phyloP scores from a whole-genome alignment of 2,888 invertebrate genomes.

The Atrina japonica region DNA sequence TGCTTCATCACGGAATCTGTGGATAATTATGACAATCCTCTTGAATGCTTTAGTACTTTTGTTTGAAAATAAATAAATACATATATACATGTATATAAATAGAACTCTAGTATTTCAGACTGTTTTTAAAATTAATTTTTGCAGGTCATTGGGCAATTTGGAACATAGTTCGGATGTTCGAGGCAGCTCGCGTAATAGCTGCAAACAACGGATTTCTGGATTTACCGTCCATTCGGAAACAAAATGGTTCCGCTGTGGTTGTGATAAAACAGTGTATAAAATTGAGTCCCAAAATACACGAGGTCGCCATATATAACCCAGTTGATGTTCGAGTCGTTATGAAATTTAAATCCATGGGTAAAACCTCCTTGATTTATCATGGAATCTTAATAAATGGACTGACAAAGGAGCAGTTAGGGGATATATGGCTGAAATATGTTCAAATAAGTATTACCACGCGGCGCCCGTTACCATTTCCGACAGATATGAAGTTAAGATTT shows the following conservation, averaged over 20 bases:
- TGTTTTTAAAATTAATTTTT: background rate
- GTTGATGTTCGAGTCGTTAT: slow-evolving; percentile 9
- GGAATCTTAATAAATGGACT: slow-evolving; percentile 11
- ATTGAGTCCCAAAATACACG: slow-evolving; percentile 6
- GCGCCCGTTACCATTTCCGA: slow-evolving; percentile 20
- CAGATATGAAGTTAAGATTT: slow-evolving; percentile 1
- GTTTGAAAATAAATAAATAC: too few species aligned
- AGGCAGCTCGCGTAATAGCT: background rate
- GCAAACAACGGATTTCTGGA: background rate
- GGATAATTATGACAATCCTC: too few species aligned
- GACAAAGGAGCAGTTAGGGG: slow-evolving; percentile 13
- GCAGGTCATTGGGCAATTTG: slow-evolving; percentile 15
- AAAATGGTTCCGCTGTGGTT: background rate
- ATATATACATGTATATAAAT: too few species aligned
- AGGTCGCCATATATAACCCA: background rate
- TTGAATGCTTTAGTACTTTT: too few species aligned
- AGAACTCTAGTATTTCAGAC: too few species aligned
- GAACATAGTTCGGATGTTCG: slow-evolving; percentile 10
- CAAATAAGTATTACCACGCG: slow-evolving; percentile 11
- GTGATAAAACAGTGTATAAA: slow-evolving; percentile 19
- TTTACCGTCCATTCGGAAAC: background rate
- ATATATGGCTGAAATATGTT: slow-evolving; percentile 19
- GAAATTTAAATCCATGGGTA: slow-evolving; percentile 7
- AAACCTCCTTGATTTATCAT: slow-evolving; percentile 8
- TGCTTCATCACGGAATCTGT: too few species aligned